A percentile compares a stretch with the other conserved stretches of the same genome.
phyloP scores from a whole-genome alignment of 2,888 invertebrate genomes.

The Panorpa germanica region DNA sequence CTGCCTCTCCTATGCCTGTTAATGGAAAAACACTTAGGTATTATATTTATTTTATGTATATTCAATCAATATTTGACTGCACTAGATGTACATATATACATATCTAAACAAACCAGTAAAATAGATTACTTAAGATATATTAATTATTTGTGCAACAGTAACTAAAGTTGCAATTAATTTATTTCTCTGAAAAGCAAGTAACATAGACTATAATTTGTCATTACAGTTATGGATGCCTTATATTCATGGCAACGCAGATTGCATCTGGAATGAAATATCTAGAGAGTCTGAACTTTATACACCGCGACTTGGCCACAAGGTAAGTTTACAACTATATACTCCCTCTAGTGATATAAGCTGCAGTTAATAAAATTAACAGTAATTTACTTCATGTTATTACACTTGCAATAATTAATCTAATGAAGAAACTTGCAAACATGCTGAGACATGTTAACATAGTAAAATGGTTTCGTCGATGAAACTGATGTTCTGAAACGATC shows the following conservation, averaged over 20 bases:
- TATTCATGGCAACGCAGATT: conserved; percentile 75
- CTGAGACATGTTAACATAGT: too few relatives aligned
- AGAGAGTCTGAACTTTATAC: conserved; percentile 68
- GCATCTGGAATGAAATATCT: conserved; percentile 83
- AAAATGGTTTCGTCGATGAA: too few relatives aligned
- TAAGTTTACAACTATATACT: conserved; percentile 29
- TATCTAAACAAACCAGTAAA: too few relatives aligned
- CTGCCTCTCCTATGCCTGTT: conserved; percentile 37
- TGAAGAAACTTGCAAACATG: too few relatives aligned
- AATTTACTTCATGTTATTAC: too few relatives aligned
- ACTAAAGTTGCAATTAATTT: background rate
- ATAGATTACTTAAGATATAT: background rate
- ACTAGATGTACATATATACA: too few relatives aligned
- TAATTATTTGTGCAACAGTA: background rate
- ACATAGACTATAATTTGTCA: conserved; percentile 13
- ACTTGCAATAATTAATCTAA: too few relatives aligned
- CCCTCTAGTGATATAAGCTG: too few relatives aligned
- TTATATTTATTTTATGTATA: conserved; percentile 13
- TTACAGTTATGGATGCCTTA: conserved; percentile 62
- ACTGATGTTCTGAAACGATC: too few relatives aligned
- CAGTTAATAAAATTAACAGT: too few relatives aligned
- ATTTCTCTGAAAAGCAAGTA: conserved; percentile 7
- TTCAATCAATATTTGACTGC: too few relatives aligned
- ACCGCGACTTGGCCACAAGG: conserved; percentile 71
- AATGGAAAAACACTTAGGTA: conserved; percentile 54